Conservation (phyloP, 2,888 invertebrate genomes). For the Nephrotoma guestfalica region DNA sequence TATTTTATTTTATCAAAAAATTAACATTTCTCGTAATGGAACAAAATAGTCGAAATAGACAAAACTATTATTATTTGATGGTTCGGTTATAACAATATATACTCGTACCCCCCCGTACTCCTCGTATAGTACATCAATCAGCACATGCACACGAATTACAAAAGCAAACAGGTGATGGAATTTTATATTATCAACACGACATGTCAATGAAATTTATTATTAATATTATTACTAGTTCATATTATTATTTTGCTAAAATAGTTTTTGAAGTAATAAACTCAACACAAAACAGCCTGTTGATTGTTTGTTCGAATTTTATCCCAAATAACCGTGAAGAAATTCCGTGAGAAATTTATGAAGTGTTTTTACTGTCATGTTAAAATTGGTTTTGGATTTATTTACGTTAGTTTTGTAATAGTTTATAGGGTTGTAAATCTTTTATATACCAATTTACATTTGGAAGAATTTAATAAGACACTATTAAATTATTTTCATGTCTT, state of each 20-base stretch:
- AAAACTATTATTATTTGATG: no score
- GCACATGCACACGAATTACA: not conserved
- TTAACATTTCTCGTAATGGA: no score
- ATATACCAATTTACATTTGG: not conserved
- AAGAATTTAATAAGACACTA: not conserved
- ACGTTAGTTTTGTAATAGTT: not conserved
- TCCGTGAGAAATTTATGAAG: not conserved
- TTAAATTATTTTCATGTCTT: not conserved
- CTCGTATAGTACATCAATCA: not conserved
- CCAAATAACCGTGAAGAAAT: not conserved
- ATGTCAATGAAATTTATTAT: not conserved
- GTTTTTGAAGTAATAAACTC: not conserved
- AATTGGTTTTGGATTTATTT: not conserved
- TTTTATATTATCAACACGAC: not conserved
- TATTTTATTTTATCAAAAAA: no score
- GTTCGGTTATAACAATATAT: no score
- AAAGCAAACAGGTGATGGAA: not conserved
- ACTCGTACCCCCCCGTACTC: no score
- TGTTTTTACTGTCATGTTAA: not conserved
- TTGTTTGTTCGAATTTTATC: not conserved
- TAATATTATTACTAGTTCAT: not conserved
- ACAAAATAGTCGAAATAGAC: no score
- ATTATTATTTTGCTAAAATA: not conserved
- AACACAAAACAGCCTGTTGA: not conserved
- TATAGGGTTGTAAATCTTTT: not conserved